Percentiles rank a stretch among this genome's conserved stretches.
phyloP scores from a whole-genome alignment of 2,113 vertebrate genomes.

The Otocyon megalotis region DNA sequence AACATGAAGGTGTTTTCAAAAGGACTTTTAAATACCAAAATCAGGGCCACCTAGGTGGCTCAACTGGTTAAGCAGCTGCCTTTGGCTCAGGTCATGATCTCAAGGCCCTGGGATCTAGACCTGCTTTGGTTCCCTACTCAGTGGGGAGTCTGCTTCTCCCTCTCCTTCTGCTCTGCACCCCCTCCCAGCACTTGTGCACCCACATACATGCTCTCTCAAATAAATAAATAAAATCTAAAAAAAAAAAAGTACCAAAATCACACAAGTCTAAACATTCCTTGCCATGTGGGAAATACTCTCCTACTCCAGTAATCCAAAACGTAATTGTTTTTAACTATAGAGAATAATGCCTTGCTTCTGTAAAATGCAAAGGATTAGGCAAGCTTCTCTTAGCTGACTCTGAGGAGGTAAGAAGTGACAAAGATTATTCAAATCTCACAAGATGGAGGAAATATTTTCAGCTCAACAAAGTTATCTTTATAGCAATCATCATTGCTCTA shows the following conservation, averaged over 20 bases:
- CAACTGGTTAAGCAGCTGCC: background rate
- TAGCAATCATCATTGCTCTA: constrained; percentile 41
- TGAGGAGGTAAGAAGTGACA: background rate
- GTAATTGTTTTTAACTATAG: background rate
- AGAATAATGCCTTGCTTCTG: background rate
- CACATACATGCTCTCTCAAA: background rate
- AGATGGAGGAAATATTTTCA: constrained; percentile 23
- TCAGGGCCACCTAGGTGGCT: background rate
- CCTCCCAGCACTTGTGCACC: background rate
- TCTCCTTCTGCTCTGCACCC: background rate
- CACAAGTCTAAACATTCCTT: background rate
- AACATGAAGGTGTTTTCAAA: constrained; percentile 27
- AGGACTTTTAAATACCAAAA: constrained; percentile 50
- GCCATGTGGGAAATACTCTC: constrained; percentile 1
- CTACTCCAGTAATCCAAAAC: background rate
- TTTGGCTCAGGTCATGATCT: background rate
- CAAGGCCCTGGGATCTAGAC: background rate
- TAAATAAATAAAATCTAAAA: background rate
- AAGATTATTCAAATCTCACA: background rate
- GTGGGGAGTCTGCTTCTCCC: background rate
- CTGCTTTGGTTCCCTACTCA: background rate
- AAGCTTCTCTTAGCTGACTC: constrained; percentile 54
- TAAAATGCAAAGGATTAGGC: constrained; percentile 54
- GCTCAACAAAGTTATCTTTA: constrained; percentile 20
- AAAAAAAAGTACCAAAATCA: background rate